Conservation (phyloP, 2,888 invertebrate genomes). For the Nephrotoma flavescens region DNA sequence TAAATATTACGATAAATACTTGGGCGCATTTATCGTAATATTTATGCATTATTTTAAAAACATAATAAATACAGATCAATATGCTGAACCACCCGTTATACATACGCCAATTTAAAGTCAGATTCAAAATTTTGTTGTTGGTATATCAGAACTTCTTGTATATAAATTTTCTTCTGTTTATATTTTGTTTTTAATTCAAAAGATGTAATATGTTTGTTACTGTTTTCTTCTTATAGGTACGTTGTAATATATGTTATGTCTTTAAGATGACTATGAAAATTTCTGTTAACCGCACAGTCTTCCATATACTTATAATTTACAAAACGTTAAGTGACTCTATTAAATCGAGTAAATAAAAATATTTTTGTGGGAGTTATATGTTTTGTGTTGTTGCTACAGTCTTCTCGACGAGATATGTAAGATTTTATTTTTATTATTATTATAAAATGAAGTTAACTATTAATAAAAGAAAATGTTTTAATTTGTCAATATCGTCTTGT, state of each 20-base stretch:
- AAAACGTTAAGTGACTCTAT: neutral
- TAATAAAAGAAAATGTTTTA: neutral
- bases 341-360: neutral
- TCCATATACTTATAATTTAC: neutral
- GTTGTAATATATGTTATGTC: neutral
- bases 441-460: neutral
- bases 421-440: neutral
- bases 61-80: too few species aligned
- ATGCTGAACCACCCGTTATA: neutral
- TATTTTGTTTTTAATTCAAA: neutral
- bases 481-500: neutral
- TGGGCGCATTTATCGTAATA: too few species aligned
- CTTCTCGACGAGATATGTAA: neutral
- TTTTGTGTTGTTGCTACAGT: neutral
- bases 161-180: neutral
- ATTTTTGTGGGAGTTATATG: neutral
- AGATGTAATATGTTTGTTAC: neutral
- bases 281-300: neutral
- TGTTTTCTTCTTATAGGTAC: neutral
- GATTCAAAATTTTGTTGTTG: neutral
- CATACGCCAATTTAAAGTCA: neutral
- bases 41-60: too few species aligned
- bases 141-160: neutral
- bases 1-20: too few species aligned
- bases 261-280: neutral